phyloP scores from a whole-genome alignment of 2,888 invertebrate genomes.

The Philereme transversata region DNA sequence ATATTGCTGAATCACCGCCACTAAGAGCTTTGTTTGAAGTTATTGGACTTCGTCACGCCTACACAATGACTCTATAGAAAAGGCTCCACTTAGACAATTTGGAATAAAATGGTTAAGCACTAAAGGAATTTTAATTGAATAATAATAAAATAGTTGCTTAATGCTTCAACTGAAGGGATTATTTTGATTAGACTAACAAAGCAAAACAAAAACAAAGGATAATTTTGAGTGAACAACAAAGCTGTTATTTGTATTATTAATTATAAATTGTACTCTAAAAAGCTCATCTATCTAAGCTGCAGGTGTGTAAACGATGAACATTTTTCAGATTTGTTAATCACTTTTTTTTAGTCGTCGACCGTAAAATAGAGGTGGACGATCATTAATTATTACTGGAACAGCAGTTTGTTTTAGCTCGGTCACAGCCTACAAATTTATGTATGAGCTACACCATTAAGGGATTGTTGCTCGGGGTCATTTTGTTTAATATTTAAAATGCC shows the following conservation, averaged over 20 bases:
- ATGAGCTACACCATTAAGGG: constrained; percentile 75
- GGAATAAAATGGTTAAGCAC: constrained; percentile 55
- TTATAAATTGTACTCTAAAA: constrained; percentile 15
- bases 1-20: constrained; percentile 63
- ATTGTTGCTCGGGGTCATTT: constrained; percentile 72
- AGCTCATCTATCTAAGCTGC: constrained; percentile 44
- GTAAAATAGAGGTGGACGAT: constrained; percentile 77
- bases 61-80: constrained; percentile 66
- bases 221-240: constrained; percentile 18
- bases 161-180: constrained; percentile 7
- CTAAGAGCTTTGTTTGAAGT: constrained; percentile 77
- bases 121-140: constrained; percentile 62
- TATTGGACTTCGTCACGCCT: constrained; percentile 65
- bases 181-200: constrained; percentile 13
- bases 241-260: constrained; percentile 23
- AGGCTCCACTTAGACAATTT: constrained; percentile 64
- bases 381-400: constrained; percentile 74
- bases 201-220: constrained; percentile 6
- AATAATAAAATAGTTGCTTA: constrained; percentile 45
- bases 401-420: constrained; percentile 79
- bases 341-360: constrained; percentile 67
- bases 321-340: constrained; percentile 70
- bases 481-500: constrained; percentile 36
- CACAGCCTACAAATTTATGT: constrained; percentile 77
- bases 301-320: constrained; percentile 61